Percentiles rank a stretch among this genome's conserved stretches.
These are phyloP conservation scores for Agrochola circellaris DNA, from an alignment of 2,888 invertebrate species.

Conservation along the genomic window DNA sequence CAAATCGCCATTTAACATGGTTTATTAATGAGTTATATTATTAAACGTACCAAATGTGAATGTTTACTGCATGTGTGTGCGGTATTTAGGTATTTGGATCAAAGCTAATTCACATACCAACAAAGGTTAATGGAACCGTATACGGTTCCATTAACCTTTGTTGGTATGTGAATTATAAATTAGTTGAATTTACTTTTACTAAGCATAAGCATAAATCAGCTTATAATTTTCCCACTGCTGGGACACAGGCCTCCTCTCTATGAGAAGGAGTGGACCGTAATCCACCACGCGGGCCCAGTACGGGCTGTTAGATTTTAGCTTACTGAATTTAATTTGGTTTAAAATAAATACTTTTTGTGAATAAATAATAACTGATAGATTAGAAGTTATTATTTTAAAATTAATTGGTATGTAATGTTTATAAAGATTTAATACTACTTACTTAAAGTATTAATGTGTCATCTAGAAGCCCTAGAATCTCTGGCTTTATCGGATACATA, in stretches of 20 bases:
- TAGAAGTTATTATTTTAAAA: neutral
- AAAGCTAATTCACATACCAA: too few species aligned
- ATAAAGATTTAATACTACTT: neutral
- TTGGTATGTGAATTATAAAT: neutral
- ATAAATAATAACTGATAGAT: neutral
- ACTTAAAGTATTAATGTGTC: too few species aligned
- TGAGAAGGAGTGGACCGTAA: too few species aligned
- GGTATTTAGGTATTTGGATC: conserved; percentile 31
- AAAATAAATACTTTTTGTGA: neutral
- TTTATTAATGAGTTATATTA: conserved; percentile 63
- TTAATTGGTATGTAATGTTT: neutral
- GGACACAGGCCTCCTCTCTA: too few species aligned
- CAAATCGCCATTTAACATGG: conserved; percentile 68
- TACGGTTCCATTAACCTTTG: conserved; percentile 2
- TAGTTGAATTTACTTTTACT: neutral
- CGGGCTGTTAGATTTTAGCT: neutral
- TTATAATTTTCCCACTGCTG: too few species aligned
- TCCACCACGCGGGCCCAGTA: too few species aligned
- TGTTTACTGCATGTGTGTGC: conserved; percentile 33
- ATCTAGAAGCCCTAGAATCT: neutral
- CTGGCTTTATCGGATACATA: neutral
- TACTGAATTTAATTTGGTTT: neutral
- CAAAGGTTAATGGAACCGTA: too few species aligned
- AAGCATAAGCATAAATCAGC: too few species aligned
- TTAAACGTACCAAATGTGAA: conserved; percentile 45